Evolutionary conservation across 2,113 vertebrate genomes (phyloP).

Genomic region (Procavia capensis): DNA sequence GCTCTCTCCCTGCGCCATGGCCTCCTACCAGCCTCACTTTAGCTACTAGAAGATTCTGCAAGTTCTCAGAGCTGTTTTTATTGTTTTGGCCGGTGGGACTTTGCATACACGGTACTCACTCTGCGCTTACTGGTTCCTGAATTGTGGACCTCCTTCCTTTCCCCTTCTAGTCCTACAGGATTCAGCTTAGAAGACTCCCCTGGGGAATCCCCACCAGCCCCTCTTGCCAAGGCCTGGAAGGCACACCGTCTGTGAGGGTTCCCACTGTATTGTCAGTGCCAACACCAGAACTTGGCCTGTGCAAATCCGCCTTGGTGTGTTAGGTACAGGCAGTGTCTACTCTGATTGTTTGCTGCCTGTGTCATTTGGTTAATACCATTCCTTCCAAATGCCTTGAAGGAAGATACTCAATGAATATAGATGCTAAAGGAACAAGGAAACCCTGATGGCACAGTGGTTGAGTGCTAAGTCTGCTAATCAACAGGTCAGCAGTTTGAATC

Average conservation of each 20-base stretch:
- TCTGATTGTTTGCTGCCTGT: neutral
- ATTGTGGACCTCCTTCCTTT: neutral
- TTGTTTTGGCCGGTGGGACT: neutral
- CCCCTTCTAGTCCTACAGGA: neutral
- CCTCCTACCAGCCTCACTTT: neutral
- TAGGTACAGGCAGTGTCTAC: neutral
- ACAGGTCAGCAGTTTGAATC: no score
- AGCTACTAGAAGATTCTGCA: neutral
- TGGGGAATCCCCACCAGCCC: neutral
- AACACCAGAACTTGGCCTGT: neutral
- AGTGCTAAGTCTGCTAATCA: no score
- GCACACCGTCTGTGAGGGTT: no score
- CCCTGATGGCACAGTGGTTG: no score
- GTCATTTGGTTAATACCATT: neutral
- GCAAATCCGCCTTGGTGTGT: neutral
- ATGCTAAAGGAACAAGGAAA: neutral
- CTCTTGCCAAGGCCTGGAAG: neutral
- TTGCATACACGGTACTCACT: neutral
- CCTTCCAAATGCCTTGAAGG: conserved; percentile 45
- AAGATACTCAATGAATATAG: neutral
- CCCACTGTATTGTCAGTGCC: neutral
- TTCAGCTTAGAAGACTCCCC: neutral
- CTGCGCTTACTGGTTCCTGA: neutral
- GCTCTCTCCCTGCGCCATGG: neutral
- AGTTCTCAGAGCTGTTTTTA: neutral